These are phyloP conservation scores for Lepisosteus osseus DNA, from an alignment of 2,113 vertebrate genomes.

Conservation along the genomic window DNA sequence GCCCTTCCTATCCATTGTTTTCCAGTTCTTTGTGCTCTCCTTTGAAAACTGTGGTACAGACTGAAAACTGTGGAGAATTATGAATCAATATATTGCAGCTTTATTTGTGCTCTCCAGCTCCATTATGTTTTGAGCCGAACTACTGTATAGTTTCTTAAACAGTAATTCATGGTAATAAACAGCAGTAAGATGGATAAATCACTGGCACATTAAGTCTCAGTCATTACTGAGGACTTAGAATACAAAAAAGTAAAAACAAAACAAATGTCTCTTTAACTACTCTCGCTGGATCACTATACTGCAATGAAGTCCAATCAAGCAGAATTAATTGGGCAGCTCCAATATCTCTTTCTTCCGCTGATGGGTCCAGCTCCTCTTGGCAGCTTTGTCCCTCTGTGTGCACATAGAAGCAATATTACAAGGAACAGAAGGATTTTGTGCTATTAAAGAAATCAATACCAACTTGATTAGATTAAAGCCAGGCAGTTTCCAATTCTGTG, in stretches of 20 bases:
- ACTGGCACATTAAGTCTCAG: too few relatives aligned
- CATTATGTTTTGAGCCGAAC: too few relatives aligned
- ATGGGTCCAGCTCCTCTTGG: not conserved
- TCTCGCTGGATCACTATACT: constrained; percentile 13
- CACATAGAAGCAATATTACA: constrained; percentile 11
- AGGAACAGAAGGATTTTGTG: not conserved
- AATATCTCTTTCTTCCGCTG: constrained; percentile 17
- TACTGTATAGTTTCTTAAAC: too few relatives aligned
- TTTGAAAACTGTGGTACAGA: too few relatives aligned
- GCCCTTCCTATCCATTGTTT: too few relatives aligned
- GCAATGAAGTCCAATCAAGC: constrained; percentile 18
- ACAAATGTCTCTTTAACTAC: constrained; percentile 22
- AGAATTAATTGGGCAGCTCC: constrained; percentile 12
- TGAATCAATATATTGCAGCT: too few relatives aligned
- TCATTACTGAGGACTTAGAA: not conserved
- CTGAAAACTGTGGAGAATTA: too few relatives aligned
- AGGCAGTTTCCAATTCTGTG: not conserved
- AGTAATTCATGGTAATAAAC: too few relatives aligned
- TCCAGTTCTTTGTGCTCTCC: too few relatives aligned
- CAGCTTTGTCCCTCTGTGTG: not conserved
- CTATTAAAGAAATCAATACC: constrained; percentile 9
- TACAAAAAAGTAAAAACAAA: constrained; percentile 17
- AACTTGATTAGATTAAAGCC: constrained; percentile 2
- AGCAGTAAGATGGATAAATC: too few relatives aligned
- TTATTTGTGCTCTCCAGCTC: too few relatives aligned